A percentile compares a stretch with the other conserved stretches of the same genome.
Conservation (phyloP, 2,888 invertebrate genomes). For the Terebella lapidaria region DNA sequence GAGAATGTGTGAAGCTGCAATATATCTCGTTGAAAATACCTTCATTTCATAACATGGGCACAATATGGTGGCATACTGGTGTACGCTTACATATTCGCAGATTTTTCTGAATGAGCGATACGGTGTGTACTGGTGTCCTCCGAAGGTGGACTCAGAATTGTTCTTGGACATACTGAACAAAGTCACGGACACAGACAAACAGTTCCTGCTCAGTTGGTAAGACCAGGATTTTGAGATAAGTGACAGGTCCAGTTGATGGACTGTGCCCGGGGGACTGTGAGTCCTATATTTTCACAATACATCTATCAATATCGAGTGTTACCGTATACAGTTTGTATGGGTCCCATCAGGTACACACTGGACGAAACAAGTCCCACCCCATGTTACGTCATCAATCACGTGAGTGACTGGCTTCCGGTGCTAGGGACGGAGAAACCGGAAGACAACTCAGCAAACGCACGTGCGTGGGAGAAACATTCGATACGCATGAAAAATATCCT, state of each 20-base stretch:
- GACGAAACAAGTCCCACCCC: background rate
- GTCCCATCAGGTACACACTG: too few species aligned
- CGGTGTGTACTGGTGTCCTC: conserved; percentile 11
- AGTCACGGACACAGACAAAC: conserved; percentile 5
- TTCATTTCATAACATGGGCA: too few species aligned
- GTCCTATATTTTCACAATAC: too few species aligned
- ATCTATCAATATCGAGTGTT: too few species aligned
- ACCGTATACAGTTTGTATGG: too few species aligned
- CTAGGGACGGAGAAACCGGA: too few species aligned
- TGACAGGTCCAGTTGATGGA: background rate
- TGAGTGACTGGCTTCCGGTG: background rate
- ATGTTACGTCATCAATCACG: conserved; percentile 7
- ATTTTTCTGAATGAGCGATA: conserved; percentile 12
- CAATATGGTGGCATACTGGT: too few species aligned
- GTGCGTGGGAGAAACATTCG: conserved; percentile 6
- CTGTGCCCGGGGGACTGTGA: too few species aligned
- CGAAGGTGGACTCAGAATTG: background rate
- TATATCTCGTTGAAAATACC: too few species aligned
- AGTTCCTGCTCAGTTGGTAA: conserved; percentile 10
- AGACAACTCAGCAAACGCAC: too few species aligned
- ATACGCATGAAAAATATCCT: conserved; percentile 4
- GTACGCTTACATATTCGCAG: too few species aligned
- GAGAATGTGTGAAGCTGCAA: too few species aligned
- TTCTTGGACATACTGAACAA: conserved; percentile 3
- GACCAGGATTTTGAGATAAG: conserved; percentile 8